These are phyloP conservation scores for Drosophila koepferae DNA, from an alignment of 2,888 invertebrate genomes.

Conservation along the genomic window DNA sequence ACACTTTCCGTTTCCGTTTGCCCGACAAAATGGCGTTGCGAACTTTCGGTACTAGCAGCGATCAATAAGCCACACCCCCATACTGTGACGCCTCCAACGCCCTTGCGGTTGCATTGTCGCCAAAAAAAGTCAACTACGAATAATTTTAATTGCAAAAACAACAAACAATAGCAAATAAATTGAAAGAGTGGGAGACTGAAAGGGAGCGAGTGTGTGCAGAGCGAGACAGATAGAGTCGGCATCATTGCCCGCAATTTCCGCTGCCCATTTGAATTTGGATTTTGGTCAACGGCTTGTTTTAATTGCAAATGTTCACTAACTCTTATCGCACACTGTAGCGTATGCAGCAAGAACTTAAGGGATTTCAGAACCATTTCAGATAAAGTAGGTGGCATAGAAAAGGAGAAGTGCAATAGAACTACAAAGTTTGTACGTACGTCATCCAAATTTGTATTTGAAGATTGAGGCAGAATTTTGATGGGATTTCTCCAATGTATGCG, in stretches of 20 bases:
- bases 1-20: constrained; percentile 76
- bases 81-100: not conserved
- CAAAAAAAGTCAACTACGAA: constrained; percentile 37
- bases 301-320: constrained; percentile 58
- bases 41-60: constrained; percentile 47
- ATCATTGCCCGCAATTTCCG: constrained; percentile 63
- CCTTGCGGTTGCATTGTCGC: not conserved
- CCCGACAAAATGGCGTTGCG: constrained; percentile 53
- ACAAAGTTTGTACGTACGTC: not conserved
- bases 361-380: not conserved
- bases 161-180: constrained; percentile 68
- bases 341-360: not conserved
- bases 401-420: not conserved
- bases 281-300: constrained; percentile 66
- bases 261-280: constrained; percentile 39
- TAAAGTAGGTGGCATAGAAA: too few species aligned
- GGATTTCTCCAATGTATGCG: not conserved
- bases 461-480: not conserved
- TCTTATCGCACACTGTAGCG: constrained; percentile 60
- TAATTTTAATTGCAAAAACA: constrained; percentile 73
- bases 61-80: constrained; percentile 54
- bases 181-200: constrained; percentile 19
- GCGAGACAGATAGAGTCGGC: constrained; percentile 8
- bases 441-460: not conserved
- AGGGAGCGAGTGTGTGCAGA: not conserved